Conservation (phyloP, 2,888 invertebrate genomes). For the Galerucella calmariensis region DNA sequence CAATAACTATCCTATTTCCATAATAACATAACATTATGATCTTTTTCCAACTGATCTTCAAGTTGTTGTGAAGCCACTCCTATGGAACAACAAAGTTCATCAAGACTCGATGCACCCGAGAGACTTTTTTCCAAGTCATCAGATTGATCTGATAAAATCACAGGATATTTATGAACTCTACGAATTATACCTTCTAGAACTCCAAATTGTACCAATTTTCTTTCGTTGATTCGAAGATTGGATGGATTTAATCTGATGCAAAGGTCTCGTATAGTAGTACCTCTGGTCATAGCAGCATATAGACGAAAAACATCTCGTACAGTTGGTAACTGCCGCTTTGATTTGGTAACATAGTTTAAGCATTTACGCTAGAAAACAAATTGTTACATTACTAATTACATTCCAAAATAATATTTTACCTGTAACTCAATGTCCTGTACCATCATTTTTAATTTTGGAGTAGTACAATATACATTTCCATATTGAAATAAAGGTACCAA, state of each 20-base stretch:
- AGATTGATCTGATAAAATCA: slow-evolving; percentile 56
- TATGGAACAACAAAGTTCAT: slow-evolving; percentile 91
- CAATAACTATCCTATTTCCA: slow-evolving; percentile 71
- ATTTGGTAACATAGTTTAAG: slow-evolving; percentile 59
- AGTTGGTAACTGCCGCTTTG: slow-evolving; percentile 65
- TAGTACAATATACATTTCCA: slow-evolving; percentile 74
- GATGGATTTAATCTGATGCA: slow-evolving; percentile 79
- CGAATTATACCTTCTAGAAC: slow-evolving; percentile 86
- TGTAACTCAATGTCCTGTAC: slow-evolving; percentile 66
- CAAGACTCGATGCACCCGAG: slow-evolving; percentile 83
- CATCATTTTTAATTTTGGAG: slow-evolving; percentile 68
- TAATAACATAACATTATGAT: slow-evolving; percentile 82
- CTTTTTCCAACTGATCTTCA: slow-evolving; percentile 85
- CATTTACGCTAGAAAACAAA: slow-evolving; percentile 62
- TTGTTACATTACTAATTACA: background rate
- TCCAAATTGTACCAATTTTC: slow-evolving; percentile 87
- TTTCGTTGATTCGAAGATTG: slow-evolving; percentile 79
- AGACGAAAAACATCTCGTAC: slow-evolving; percentile 71
- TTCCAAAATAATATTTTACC: slow-evolving; percentile 47
- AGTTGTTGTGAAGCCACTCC: slow-evolving; percentile 79
- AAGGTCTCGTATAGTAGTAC: slow-evolving; percentile 76
- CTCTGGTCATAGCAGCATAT: slow-evolving; percentile 77
- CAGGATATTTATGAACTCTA: slow-evolving; percentile 76
- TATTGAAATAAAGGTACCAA: slow-evolving; percentile 74
- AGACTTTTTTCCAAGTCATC: slow-evolving; percentile 73